Conservation (phyloP, 92 coral and sea anemone genomes). For the Umimayanthus chanpuru region DNA sequence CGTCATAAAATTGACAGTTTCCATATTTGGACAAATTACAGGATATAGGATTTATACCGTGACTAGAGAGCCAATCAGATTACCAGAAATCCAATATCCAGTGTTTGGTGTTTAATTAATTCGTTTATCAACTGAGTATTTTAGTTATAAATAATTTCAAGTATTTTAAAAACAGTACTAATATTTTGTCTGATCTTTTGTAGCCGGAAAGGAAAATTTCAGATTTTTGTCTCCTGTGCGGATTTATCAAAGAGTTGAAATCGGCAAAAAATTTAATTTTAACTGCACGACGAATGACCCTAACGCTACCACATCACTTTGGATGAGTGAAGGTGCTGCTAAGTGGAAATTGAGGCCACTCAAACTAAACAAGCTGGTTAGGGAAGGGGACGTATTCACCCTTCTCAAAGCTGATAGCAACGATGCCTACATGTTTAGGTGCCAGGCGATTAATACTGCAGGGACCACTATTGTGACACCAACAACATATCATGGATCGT, state of each 20-base stretch:
- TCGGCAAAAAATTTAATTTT: neutral
- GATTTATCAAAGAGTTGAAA: no score
- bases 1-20: no score
- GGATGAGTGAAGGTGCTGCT: neutral
- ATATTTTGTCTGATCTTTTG: neutral
- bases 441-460: neutral
- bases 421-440: neutral
- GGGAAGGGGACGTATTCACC: slow-evolving; percentile 9
- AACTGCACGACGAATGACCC: slow-evolving; percentile 29
- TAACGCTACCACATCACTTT: neutral
- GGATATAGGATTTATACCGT: no score
- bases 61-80: no score
- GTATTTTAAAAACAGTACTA: neutral
- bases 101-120: no score
- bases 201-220: neutral
- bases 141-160: no score
- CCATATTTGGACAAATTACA: no score
- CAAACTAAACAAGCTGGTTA: slow-evolving; percentile 4
- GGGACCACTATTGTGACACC: neutral
- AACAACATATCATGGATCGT: neutral
- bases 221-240: neutral
- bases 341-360: neutral
- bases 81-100: no score
- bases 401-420: neutral
- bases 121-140: no score